Conservation (phyloP, 2,888 invertebrate species). For the Silvanus unidentatus region DNA sequence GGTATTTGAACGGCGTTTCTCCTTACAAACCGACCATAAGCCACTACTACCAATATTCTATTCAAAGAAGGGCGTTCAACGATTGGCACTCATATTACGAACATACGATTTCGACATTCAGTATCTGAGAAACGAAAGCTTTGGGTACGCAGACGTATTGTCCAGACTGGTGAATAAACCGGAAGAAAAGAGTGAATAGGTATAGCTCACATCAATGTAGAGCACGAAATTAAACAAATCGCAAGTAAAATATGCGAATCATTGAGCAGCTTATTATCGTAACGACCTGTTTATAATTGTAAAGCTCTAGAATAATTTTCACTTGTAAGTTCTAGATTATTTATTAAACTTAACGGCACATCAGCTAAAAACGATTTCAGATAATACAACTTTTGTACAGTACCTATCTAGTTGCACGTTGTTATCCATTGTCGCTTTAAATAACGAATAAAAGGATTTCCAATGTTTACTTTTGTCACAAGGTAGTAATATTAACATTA, state of each 20-base stretch:
- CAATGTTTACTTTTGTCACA: not conserved
- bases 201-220: too few relatives aligned
- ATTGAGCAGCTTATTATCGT: not conserved
- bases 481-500: too few relatives aligned
- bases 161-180: constrained; percentile 19
- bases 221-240: too few relatives aligned
- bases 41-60: constrained; percentile 33
- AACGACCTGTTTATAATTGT: not conserved
- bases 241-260: too few relatives aligned
- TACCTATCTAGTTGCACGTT: not conserved
- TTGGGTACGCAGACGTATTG: constrained; percentile 22
- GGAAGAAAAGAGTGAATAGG: too few relatives aligned
- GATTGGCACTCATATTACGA: constrained; percentile 19
- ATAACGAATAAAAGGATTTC: not conserved
- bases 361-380: too few relatives aligned
- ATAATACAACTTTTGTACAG: not conserved
- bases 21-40: constrained; percentile 32
- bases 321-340: not conserved
- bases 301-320: constrained; percentile 1
- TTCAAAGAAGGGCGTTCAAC: constrained; percentile 27
- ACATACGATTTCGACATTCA: constrained; percentile 24
- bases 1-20: constrained; percentile 33
- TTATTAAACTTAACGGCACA: too few relatives aligned
- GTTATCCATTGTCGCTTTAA: not conserved
- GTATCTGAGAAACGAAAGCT: constrained; percentile 20